phyloP scores from a whole-genome alignment of 1,140 invertebrate genomes.

The Neodiprion pinetum region DNA sequence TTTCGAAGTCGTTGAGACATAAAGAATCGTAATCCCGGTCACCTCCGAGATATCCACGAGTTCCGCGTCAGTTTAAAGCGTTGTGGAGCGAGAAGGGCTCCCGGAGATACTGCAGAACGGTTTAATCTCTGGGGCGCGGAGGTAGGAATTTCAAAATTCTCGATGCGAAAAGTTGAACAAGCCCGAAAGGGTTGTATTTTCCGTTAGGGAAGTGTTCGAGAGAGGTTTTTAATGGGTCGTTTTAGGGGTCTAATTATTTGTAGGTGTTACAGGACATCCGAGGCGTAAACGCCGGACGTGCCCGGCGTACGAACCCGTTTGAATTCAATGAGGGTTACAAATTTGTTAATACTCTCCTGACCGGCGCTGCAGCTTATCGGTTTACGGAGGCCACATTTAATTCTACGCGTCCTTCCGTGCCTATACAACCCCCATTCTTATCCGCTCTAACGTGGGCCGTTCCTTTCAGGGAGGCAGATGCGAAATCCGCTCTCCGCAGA shows the following conservation, averaged over 20 bases:
- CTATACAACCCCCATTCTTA: not conserved
- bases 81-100: too few relatives aligned
- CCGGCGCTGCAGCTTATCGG: not conserved
- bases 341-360: not conserved
- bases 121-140: not conserved
- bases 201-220: not conserved
- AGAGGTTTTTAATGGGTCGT: conserved; percentile 7
- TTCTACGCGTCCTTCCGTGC: not conserved
- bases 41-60: not conserved
- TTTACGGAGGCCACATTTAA: not conserved
- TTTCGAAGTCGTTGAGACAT: not conserved
- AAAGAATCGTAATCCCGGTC: not conserved
- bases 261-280: not conserved
- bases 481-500: too few relatives aligned
- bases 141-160: not conserved
- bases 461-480: not conserved
- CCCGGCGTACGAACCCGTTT: not conserved
- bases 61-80: too few relatives aligned
- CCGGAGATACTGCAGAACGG: not conserved
- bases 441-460: not conserved
- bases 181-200: conserved; percentile 1
- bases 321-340: not conserved
- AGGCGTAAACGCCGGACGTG: not conserved
- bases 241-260: conserved; percentile 7
- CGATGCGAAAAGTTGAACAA: conserved; percentile 1